phyloP scores from a whole-genome alignment of 2,113 vertebrate genomes.

The Leucopsar rothschildi region DNA sequence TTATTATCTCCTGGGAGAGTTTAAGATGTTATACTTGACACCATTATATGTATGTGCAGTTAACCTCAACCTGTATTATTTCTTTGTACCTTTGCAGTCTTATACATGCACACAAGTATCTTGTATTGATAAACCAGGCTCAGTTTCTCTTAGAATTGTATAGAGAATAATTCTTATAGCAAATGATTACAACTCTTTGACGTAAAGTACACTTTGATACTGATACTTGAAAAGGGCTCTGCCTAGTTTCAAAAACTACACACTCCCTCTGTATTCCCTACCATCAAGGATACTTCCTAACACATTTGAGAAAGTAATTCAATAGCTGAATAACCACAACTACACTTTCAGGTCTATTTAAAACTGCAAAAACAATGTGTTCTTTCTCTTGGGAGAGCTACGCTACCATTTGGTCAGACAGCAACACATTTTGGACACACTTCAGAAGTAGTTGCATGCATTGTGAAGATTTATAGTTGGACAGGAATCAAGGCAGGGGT shows the following conservation, averaged over 20 bases:
- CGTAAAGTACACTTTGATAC: not conserved
- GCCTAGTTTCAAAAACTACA: not conserved
- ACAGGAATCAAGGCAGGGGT: not conserved
- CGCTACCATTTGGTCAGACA: conserved; percentile 41
- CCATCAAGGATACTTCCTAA: conserved; percentile 6
- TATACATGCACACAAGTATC: not conserved
- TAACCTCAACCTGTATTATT: conserved; percentile 9
- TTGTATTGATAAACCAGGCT: not conserved
- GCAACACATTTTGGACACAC: not conserved
- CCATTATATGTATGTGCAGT: not conserved
- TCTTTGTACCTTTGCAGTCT: not conserved
- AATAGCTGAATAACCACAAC: not conserved
- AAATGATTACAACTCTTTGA: not conserved
- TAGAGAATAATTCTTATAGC: not conserved
- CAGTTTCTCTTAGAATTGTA: not conserved
- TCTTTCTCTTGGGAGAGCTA: conserved; percentile 4
- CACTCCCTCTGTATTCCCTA: not conserved
- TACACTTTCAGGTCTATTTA: not conserved
- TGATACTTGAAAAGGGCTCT: not conserved
- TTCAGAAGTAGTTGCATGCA: not conserved
- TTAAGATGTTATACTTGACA: conserved; percentile 24
- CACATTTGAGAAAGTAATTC: conserved; percentile 7
- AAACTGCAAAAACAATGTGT: conserved; percentile 23
- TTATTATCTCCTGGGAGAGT: conserved; percentile 35
- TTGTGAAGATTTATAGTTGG: conserved; percentile 9